Percentiles rank a stretch among this genome's conserved stretches.
These are phyloP conservation scores for Aphelinus atriplicis DNA, from an alignment of 1,140 invertebrate species.

Conservation along the genomic window DNA sequence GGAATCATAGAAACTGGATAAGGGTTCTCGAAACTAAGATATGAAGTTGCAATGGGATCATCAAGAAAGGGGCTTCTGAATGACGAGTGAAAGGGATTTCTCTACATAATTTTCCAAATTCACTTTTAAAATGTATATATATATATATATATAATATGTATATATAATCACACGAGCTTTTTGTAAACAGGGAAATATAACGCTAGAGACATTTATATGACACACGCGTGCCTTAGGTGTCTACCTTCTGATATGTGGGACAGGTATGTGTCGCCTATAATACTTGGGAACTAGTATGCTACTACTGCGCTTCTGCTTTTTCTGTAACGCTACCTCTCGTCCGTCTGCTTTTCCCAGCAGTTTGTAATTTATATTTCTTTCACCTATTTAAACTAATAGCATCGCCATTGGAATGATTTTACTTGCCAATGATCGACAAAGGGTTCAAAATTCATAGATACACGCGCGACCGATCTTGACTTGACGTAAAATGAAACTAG, in stretches of 20 bases:
- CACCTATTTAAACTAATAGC: constrained; percentile 27
- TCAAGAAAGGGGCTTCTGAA: background rate
- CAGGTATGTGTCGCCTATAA: constrained; percentile 56
- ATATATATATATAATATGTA: constrained; percentile 25
- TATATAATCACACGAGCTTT: constrained; percentile 39
- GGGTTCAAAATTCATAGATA: constrained; percentile 8
- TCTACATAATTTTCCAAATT: constrained; percentile 32
- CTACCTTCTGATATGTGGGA: constrained; percentile 64
- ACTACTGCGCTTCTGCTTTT: constrained; percentile 54
- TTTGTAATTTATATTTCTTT: constrained; percentile 29
- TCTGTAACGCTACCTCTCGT: constrained; percentile 40
- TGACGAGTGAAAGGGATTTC: constrained; percentile 26
- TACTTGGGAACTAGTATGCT: constrained; percentile 60
- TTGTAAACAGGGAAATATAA: constrained; percentile 38
- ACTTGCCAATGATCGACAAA: constrained; percentile 2
- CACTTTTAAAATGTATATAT: constrained; percentile 18
- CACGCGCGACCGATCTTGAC: background rate
- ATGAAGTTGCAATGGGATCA: constrained; percentile 3
- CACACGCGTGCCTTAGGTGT: constrained; percentile 54
- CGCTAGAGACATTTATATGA: constrained; percentile 65
- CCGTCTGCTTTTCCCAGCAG: constrained; percentile 22
- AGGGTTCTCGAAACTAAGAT: background rate
- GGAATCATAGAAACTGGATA: background rate
- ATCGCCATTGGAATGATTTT: constrained; percentile 40
- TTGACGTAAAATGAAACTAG: constrained; percentile 37